Conservation (phyloP, 2,888 invertebrate species). For the Embidobia sp. region DNA sequence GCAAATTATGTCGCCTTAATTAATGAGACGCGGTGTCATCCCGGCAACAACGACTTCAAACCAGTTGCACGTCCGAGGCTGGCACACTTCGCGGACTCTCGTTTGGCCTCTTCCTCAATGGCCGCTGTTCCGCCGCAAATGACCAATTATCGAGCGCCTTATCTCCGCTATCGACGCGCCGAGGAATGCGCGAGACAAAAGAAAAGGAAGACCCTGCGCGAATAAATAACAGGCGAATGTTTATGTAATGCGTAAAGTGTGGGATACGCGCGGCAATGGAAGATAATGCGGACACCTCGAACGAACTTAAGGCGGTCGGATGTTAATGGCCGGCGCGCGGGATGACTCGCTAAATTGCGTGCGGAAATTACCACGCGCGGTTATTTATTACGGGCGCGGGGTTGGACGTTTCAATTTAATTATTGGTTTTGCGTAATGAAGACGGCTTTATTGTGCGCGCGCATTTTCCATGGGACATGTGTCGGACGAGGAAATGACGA, state of each 20-base stretch:
- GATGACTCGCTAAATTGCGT: conserved; percentile 27
- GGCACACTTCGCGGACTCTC: conserved; percentile 36
- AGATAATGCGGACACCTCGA: conserved; percentile 38
- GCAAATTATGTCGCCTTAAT: conserved; percentile 38
- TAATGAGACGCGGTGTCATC: conserved; percentile 45
- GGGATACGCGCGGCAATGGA: conserved; percentile 47
- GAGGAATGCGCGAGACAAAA: background rate
- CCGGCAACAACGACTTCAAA: too few relatives aligned
- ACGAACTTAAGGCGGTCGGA: conserved; percentile 25
- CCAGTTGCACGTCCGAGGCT: conserved; percentile 32
- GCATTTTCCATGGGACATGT: background rate
- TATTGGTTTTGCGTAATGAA: conserved; percentile 39
- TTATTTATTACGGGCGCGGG: conserved; percentile 26
- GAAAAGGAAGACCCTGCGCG: background rate
- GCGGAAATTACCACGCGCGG: conserved; percentile 6
- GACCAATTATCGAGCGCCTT: conserved; percentile 35
- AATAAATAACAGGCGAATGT: conserved; percentile 48
- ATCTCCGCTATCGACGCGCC: conserved; percentile 14
- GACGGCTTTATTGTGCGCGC: conserved; percentile 20
- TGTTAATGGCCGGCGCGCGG: conserved; percentile 33
- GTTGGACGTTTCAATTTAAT: conserved; percentile 39
- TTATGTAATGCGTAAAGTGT: conserved; percentile 45
- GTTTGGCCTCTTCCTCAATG: conserved; percentile 32
- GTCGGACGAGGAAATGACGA: background rate
- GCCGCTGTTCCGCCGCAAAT: conserved; percentile 23